Conservation (phyloP, 2,888 invertebrate species). For the Gibbula magus region DNA sequence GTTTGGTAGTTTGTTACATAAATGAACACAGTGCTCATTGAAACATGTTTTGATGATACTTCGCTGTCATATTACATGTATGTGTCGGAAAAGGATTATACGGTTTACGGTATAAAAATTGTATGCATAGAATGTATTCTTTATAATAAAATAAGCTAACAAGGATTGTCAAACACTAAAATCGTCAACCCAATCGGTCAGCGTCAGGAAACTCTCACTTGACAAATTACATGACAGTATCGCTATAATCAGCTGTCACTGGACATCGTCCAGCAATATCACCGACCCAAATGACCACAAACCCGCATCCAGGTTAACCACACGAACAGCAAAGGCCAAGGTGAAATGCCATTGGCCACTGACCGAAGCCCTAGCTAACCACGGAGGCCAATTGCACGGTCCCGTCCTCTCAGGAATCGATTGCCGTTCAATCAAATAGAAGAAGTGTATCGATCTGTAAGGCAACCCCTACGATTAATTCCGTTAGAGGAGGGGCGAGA, state of each 20-base stretch:
- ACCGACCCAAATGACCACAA: not conserved
- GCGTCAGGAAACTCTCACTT: not conserved
- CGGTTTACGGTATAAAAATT: too few species aligned
- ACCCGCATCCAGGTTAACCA: not conserved
- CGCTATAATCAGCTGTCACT: not conserved
- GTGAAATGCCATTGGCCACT: constrained; percentile 3
- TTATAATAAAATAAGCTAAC: too few species aligned
- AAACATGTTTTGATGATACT: too few species aligned
- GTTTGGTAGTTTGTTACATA: too few species aligned
- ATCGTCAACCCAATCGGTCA: too few species aligned
- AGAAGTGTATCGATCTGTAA: not conserved
- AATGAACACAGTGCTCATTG: too few species aligned
- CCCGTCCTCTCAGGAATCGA: not conserved
- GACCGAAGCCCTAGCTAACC: not conserved
- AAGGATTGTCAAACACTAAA: too few species aligned
- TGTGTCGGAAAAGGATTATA: too few species aligned
- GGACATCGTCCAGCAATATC: not conserved
- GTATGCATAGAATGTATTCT: too few species aligned
- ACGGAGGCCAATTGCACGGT: not conserved
- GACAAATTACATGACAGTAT: constrained; percentile 7
- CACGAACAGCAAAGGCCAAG: not conserved
- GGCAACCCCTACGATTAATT: not conserved
- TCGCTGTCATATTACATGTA: too few species aligned
- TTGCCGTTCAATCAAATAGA: not conserved
- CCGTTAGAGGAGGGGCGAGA: not conserved